These are phyloP conservation scores for Coronaproctus castanopsis DNA, from an alignment of 2,888 invertebrate species.

Conservation along the genomic window DNA sequence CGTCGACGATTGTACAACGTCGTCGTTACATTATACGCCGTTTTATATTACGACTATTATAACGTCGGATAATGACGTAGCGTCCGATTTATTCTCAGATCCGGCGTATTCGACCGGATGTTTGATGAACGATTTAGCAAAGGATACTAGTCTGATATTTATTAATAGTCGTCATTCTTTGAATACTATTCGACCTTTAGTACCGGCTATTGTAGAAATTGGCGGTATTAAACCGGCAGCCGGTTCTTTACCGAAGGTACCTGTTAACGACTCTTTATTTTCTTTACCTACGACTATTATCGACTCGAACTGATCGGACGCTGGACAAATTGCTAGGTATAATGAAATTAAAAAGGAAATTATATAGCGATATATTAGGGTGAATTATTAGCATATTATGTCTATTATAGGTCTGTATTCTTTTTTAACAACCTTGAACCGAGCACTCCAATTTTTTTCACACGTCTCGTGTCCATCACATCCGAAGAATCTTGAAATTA, in stretches of 20 bases:
- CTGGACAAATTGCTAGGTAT: too few relatives aligned
- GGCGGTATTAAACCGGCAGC: background rate
- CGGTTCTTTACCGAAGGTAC: background rate
- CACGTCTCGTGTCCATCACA: too few relatives aligned
- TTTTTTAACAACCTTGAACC: too few relatives aligned
- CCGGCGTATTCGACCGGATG: background rate
- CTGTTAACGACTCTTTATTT: too few relatives aligned
- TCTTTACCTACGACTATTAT: too few relatives aligned
- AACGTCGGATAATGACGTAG: background rate
- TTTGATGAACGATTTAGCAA: background rate
- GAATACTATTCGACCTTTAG: background rate
- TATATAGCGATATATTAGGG: too few relatives aligned
- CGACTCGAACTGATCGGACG: too few relatives aligned
- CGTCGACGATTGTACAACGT: background rate
- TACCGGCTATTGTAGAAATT: constrained; percentile 6
- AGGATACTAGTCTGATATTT: constrained; percentile 5
- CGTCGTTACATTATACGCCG: background rate
- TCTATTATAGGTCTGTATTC: too few relatives aligned
- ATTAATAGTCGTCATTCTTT: background rate
- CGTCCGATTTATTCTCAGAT: background rate
- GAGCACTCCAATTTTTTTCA: too few relatives aligned
- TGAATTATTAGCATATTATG: too few relatives aligned
- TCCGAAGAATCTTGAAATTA: too few relatives aligned
- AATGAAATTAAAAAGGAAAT: too few relatives aligned
- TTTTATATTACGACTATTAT: background rate